Base-by-base conservation (phyloP, 2,797 vertebrate genomes). In the Cryptoblepharus egeriae region DNA sequence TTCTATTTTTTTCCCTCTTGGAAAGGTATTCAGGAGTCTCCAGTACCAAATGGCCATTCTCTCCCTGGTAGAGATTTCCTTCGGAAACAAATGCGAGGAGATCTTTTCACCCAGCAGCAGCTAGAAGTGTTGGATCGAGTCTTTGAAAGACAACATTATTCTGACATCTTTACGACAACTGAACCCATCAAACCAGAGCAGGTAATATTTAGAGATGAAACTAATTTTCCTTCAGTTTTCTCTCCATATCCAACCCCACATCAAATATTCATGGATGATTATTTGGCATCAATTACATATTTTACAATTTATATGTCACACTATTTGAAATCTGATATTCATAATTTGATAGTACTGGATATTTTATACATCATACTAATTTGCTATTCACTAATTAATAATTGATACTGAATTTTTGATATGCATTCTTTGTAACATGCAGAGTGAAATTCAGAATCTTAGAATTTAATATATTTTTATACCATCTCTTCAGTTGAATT, bases 11-110 rank as follows among this genome's bases (percentile, higher is more conserved):
- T 90, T 45, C 89, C 83, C 70, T 87, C 87, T 88, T 84, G 78
- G 90, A 85, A 93, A 99, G 98, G 96, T 92, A 95, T 98, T 93
- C 98, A 98, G 94, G 98, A 99, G 83, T 98, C 98, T 87, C 97
- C 98, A 0, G 96, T 99, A 96, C 96, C 97, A 39, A 99, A 99
- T 2, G 98, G 98, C 85, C 98, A 99, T 82, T 96, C 97, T 28
- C 97, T 99, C 82, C 96, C 97, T 0, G 98, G 98, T 93, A 97
- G 98, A 96, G 98, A 99, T 94, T 99, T 99, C 95, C 97, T 99
- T 89, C 97, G 98, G 94, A 99, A 99, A 95, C 98, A 99, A 96
- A 99, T 99, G 98, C 95, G 98, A 93, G 98, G 98, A 92, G 98
- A 99, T 92, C 96, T 99, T 86, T 99, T 99, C 94, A 98, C 98